Conservation (phyloP, 2,888 invertebrate genomes). For the Drosophila fungiperda region DNA sequence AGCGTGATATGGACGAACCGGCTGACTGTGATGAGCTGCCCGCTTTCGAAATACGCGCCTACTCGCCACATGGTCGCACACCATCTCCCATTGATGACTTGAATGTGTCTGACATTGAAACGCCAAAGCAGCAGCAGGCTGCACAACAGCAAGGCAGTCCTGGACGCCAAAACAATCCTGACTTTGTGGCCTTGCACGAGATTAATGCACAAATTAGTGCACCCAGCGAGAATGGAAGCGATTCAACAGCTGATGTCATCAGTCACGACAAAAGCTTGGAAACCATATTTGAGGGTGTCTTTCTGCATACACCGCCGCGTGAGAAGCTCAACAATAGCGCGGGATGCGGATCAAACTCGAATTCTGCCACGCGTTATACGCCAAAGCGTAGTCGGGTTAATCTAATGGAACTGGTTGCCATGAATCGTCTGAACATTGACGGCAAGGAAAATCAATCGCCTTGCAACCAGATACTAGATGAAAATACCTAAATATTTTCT, state of each 20-base stretch:
- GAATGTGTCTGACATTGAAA: constrained; percentile 52
- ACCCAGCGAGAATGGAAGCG: constrained; percentile 66
- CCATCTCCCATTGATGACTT: constrained; percentile 83
- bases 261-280: constrained; percentile 78
- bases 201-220: constrained; percentile 84
- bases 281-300: constrained; percentile 84
- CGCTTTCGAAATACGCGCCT: constrained; percentile 82
- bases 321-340: constrained; percentile 46
- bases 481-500: constrained; percentile 28
- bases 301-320: constrained; percentile 83
- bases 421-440: constrained; percentile 68
- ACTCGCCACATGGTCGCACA: constrained; percentile 82
- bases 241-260: constrained; percentile 36
- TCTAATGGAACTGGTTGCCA: constrained; percentile 73
- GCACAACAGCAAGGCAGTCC: constrained; percentile 28
- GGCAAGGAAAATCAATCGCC: constrained; percentile 79
- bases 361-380: constrained; percentile 40
- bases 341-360: constrained; percentile 25
- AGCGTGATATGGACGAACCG: constrained; percentile 69
- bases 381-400: constrained; percentile 65
- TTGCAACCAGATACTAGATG: constrained; percentile 27
- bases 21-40: constrained; percentile 81
- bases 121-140: constrained; percentile 50
- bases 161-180: constrained; percentile 62
- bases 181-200: constrained; percentile 82